Base-by-base conservation (phyloP, 2,113 vertebrate genomes). In the Hydrochoerus hydrochaeris region DNA sequence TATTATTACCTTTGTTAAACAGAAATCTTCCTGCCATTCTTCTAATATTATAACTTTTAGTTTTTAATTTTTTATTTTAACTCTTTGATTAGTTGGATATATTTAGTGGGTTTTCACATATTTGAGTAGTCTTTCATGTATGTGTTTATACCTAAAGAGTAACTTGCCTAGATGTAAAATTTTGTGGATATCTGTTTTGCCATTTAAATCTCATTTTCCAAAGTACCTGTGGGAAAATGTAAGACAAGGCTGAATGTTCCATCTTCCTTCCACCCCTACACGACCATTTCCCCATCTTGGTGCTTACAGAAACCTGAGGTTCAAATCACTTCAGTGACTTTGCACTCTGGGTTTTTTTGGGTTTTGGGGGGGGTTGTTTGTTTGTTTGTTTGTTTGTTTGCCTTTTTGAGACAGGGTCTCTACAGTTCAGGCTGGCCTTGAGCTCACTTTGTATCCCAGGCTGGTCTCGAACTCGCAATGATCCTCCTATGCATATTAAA, bases 71-170 rank as follows among this genome's bases (percentile, higher is more conserved):
- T 80, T 67, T 57, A 67, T 62, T 78, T 80, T 69, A 86, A 80
- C 46, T 85, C 32, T 24, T 90, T 80, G 35, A 46, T 49, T 52
- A 11, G 5, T 24, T 78, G 17, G 30, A 16, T 78, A 67, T 78
- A 35, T 77, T 85, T 90, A 77, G 57, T 77, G 49, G 46, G 65
- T 85, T 78, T 57, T 67, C 65, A 63, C 12, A 22, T 67, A 65
- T 90, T 94, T 77, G 57, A 78, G n/a, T 69, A 78, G 57, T 32
- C 60, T 90, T 85, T 77, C 57, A n/a, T 65, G n/a, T 75, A 20
- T 89, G 10, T 94, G 44, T 19, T 71, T 65, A 38, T 14, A 85
- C 10, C 7, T 58, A 49, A 85, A 90, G 67, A 30, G 28, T 10
- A 83, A 28, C 30, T 84, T 90, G 9, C 13, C 22, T 75, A 44